Evolutionary conservation across 2,797 vertebrate genomes (phyloP).

Genomic region (Tachyglossus aculeatus): DNA sequence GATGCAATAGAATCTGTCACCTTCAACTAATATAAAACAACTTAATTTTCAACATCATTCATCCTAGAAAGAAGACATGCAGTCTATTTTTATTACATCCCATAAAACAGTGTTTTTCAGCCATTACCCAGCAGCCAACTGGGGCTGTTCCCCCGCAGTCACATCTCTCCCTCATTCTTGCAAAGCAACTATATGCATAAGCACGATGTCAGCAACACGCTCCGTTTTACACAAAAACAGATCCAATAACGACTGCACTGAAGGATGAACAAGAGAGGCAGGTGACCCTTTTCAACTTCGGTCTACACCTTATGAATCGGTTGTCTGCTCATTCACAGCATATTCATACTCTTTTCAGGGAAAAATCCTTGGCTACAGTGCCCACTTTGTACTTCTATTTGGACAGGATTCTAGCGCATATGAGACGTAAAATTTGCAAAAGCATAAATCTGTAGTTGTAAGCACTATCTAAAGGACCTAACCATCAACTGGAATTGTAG

Average conservation of each 20-base stretch:
- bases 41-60: not conserved
- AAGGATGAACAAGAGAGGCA: not conserved
- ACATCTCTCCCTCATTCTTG: not conserved
- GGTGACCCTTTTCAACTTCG: not conserved
- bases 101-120: not conserved
- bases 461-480: too few species aligned
- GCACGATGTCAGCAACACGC: not conserved
- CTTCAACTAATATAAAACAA: too few species aligned
- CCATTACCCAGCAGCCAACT: not conserved
- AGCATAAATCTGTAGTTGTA: too few species aligned
- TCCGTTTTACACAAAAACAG: not conserved
- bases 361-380: too few species aligned
- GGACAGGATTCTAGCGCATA: too few species aligned
- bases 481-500: too few species aligned
- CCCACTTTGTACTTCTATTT: too few species aligned
- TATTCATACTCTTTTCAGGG: too few species aligned
- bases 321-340: too few species aligned
- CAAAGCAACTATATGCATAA: not conserved
- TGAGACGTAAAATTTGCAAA: too few species aligned
- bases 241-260: too few species aligned
- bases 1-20: too few species aligned
- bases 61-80: not conserved
- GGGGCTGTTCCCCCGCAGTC: not conserved
- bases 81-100: rapidly evolving
- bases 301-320: not conserved